Evolutionary conservation across 2,113 vertebrate species (phyloP).

Genomic region (Silurus meridionalis): DNA sequence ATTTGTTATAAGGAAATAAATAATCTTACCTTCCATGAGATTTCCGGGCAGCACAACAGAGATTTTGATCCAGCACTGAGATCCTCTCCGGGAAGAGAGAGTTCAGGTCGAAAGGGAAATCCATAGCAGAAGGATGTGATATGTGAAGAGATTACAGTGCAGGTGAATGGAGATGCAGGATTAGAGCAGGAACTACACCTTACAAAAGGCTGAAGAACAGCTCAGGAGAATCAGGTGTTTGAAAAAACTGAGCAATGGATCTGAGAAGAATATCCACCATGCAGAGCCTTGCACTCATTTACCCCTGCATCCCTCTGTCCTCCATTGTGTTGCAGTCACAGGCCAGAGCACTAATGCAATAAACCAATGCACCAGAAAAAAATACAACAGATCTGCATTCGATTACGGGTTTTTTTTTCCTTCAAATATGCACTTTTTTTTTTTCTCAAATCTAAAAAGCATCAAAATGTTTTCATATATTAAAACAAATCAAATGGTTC

Average conservation of each 20-base stretch:
- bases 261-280: background rate
- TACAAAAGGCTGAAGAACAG: background rate
- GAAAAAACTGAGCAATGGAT: background rate
- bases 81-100: conserved; percentile 69
- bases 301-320: conserved; percentile 20
- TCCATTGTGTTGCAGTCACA: conserved; percentile 29
- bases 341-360: conserved; percentile 1
- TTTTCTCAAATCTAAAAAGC: too few relatives aligned
- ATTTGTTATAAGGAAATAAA: background rate
- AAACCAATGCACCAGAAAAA: background rate
- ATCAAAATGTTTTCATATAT: too few relatives aligned
- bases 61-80: conserved; percentile 69
- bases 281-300: background rate
- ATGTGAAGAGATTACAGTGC: background rate
- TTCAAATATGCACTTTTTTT: too few relatives aligned
- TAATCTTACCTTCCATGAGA: conserved; percentile 65
- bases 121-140: conserved; percentile 55
- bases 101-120: conserved; percentile 73
- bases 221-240: background rate
- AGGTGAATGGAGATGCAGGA: background rate
- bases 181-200: background rate
- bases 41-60: conserved; percentile 59
- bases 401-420: background rate
- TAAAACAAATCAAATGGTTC: background rate
- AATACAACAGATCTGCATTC: background rate